Evolutionary conservation across 2,113 vertebrate genomes (phyloP).

Genomic region (Sitta europaea): DNA sequence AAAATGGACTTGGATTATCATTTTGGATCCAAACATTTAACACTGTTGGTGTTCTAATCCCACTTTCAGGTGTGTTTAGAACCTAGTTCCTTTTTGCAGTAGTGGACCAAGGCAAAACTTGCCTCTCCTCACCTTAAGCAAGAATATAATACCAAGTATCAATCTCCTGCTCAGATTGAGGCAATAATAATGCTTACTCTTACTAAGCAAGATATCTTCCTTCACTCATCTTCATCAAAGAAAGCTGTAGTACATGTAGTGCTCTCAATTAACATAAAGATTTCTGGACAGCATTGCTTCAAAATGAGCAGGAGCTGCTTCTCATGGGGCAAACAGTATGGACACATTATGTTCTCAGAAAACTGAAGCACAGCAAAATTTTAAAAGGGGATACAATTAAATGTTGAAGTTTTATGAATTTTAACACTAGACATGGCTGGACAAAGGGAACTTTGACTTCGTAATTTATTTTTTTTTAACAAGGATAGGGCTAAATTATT

Average conservation of each 20-base stretch:
- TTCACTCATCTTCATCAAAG: not conserved
- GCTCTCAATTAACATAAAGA: not conserved
- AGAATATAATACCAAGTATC: not conserved
- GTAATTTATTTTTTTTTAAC: not conserved
- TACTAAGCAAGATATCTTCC: not conserved
- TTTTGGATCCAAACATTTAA: not conserved
- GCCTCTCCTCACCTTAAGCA: not conserved
- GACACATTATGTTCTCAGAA: not conserved
- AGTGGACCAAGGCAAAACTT: not conserved
- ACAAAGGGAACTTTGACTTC: slow-evolving; percentile 31
- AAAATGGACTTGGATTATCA: not conserved
- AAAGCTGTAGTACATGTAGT: accelerated
- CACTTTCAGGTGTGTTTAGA: not conserved
- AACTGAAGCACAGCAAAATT: not conserved
- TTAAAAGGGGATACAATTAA: not conserved
- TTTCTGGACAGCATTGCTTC: not conserved
- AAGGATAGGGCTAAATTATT: not conserved
- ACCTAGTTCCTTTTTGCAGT: accelerated
- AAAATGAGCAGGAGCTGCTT: not conserved
- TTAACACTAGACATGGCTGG: not conserved
- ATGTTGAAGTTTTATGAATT: not conserved
- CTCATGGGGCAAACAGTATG: not conserved
- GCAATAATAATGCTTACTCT: not conserved
- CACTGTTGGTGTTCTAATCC: not conserved
- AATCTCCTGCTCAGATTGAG: not conserved